phyloP scores from a whole-genome alignment of 2,888 invertebrate species.

The Germaria angustata region DNA sequence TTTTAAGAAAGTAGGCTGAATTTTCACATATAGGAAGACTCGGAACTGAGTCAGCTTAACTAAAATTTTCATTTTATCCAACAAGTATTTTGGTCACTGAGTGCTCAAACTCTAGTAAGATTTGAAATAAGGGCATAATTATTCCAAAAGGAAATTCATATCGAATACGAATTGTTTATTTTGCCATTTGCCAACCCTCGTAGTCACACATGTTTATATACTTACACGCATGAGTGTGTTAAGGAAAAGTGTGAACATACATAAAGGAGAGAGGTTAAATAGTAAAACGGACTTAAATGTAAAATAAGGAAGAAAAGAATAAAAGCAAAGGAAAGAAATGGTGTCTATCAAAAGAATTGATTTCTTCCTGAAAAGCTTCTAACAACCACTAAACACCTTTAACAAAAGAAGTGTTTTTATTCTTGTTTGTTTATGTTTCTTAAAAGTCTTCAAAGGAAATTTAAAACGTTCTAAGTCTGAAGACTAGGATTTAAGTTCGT shows the following conservation, averaged over 20 bases:
- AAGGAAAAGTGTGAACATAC: neutral
- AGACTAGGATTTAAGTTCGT: no score
- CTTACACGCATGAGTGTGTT: neutral
- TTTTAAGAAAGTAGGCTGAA: no score
- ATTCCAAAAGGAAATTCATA: no score
- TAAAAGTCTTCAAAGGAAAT: neutral
- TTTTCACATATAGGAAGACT: no score
- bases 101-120: no score
- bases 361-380: conserved; percentile 55
- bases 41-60: no score
- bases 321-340: conserved; percentile 19
- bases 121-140: no score
- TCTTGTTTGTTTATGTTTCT: neutral
- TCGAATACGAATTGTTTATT: no score
- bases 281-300: neutral
- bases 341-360: conserved; percentile 61
- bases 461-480: neutral
- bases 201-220: neutral
- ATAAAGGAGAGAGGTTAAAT: conserved; percentile 52
- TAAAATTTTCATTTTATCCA: no score
- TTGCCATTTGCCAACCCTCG: neutral
- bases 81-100: no score
- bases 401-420: conserved; percentile 44
- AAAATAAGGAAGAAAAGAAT: conserved; percentile 1
- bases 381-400: conserved; percentile 61